phyloP scores from a whole-genome alignment of 2,113 vertebrate genomes.

The Campylorhamphus procurvoides region DNA sequence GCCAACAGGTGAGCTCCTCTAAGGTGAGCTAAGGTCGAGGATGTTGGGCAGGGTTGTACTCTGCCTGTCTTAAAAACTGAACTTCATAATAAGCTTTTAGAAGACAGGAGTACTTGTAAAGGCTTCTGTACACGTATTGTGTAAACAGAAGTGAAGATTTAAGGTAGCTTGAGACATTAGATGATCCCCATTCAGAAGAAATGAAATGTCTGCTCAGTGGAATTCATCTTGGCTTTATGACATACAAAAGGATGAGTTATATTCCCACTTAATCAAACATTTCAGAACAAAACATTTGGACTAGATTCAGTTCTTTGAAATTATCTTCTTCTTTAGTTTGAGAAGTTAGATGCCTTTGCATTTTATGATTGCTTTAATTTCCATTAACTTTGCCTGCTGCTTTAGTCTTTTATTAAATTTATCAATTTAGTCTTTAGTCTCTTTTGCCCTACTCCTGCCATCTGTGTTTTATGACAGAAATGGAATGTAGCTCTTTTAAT shows the following conservation, averaged over 20 bases:
- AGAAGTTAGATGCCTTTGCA: background rate
- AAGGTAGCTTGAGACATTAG: background rate
- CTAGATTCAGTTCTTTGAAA: background rate
- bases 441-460: background rate
- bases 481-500: background rate
- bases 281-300: background rate
- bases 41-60: background rate
- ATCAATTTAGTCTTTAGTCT: background rate
- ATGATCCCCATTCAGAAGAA: background rate
- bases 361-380: slow-evolving; percentile 13
- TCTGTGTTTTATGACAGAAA: background rate
- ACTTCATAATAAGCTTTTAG: background rate
- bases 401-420: background rate
- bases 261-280: background rate
- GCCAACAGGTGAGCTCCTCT: background rate
- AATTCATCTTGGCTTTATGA: background rate
- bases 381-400: background rate
- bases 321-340: background rate
- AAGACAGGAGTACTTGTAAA: background rate
- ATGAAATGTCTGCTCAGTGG: background rate
- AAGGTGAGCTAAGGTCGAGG: background rate
- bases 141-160: background rate
- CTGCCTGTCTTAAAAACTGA: background rate
- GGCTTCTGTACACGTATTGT: background rate
- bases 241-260: background rate